Base-by-base conservation (phyloP, 1,140 invertebrate species). In the Eriocheir sinensis region DNA sequence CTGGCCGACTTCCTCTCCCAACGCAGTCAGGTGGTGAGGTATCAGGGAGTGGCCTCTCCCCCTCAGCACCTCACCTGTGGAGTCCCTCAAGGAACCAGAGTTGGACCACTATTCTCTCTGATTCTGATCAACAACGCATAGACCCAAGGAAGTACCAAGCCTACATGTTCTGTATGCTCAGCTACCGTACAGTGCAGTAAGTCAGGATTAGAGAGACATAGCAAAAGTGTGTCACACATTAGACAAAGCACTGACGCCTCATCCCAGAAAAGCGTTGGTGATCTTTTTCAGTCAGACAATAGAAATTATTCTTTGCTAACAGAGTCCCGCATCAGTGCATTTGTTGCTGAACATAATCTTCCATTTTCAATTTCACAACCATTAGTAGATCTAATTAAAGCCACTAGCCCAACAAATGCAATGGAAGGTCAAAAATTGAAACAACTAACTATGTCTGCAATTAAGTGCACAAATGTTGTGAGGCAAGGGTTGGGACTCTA, bases 311-410 rank as follows among this genome's bases (percentile, higher is more conserved):
- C 88, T 34, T 41, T 89, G 88, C 40, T 89, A 41, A 44, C 88
- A 72, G 89, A 91, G 40, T 91, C 89, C n/a, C n/a, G 89, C n/a
- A 72, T 91, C 34, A 17, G 48, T 72, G 89, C 89, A 38, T 91
- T 79, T 91, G n/a, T 91, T 72, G n/a, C 89, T 72, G 53, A 72
- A 72, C 27, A 91, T 91, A 91, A 91, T 91, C 53, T 72, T 32
- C 89, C 89, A 72, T 72, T 91, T 9, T 72, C 44, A 15, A 91
- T 91, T 72, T 91, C 89, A 91, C 89, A 91, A 60, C 32, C 48
- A 72, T 91, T 91, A 91, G 53, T 79, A 72, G 89, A 91, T 91
- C 89, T 91, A 30, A 91, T 91, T 72, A 89, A 89, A 89, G 88
- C 88, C 36, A 41, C 36, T 44, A 89, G 88, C 88, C 88, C 88